Percentiles rank a stretch among this genome's conserved stretches.
phyloP scores from a whole-genome alignment of 2,888 invertebrate species.

The Cephus nigrinus region DNA sequence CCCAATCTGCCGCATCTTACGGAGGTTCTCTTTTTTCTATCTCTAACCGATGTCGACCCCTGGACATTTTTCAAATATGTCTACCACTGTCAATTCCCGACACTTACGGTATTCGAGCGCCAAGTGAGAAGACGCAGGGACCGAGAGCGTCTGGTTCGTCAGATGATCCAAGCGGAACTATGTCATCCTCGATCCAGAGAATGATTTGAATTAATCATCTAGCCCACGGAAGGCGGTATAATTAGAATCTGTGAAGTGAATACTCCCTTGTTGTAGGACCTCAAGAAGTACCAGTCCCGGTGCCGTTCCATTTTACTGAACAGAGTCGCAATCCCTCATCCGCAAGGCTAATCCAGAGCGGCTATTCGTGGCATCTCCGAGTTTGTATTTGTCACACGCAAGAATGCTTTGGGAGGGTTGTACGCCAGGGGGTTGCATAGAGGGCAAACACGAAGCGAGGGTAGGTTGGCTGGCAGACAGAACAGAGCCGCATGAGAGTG shows the following conservation, averaged over 20 bases:
- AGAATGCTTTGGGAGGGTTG: conserved; percentile 44
- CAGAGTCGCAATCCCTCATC: neutral
- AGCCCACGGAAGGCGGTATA: neutral
- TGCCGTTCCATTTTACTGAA: neutral
- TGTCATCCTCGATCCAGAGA: neutral
- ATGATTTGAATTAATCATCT: neutral
- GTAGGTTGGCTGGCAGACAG: conserved; percentile 41
- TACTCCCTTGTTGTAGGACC: neutral
- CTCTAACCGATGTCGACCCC: conserved; percentile 8
- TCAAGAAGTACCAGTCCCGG: neutral
- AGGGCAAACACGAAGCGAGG: conserved; percentile 37
- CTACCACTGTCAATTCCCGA: conserved; percentile 3
- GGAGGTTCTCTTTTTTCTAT: conserved; percentile 17
- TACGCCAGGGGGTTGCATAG: conserved; percentile 45
- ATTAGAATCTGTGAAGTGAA: neutral
- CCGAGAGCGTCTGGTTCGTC: neutral
- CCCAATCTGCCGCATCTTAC: conserved; percentile 19
- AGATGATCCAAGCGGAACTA: neutral
- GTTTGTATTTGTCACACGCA: conserved; percentile 61
- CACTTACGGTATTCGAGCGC: neutral
- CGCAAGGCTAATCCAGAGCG: conserved; percentile 4
- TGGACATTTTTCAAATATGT: conserved; percentile 16
- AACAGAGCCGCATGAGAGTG: conserved; percentile 57
- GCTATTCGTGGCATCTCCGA: conserved; percentile 23
- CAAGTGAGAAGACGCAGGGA: neutral